Evolutionary conservation across 1,140 invertebrate genomes (phyloP).

Genomic region (Papilio polytes): DNA sequence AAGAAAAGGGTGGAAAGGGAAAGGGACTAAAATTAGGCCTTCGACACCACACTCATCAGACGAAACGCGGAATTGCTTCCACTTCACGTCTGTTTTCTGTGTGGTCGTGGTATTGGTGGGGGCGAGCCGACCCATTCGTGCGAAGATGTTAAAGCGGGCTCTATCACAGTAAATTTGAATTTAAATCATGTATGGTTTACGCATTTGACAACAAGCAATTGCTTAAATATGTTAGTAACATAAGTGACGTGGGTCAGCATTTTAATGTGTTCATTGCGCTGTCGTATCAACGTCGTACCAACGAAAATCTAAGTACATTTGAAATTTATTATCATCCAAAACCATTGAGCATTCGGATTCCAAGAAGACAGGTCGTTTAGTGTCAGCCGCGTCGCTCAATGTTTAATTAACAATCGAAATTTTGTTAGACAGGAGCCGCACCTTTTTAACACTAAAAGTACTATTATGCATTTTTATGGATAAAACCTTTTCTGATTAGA

Average conservation of each 20-base stretch:
- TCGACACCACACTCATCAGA: too few relatives aligned
- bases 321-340: neutral
- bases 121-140: too few relatives aligned
- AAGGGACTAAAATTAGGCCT: too few relatives aligned
- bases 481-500: neutral
- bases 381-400: too few relatives aligned
- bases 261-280: neutral
- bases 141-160: too few relatives aligned
- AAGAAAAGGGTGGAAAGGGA: too few relatives aligned
- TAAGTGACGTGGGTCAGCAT: neutral
- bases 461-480: too few relatives aligned
- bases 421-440: neutral
- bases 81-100: too few relatives aligned
- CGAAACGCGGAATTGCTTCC: too few relatives aligned
- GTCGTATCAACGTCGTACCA: neutral
- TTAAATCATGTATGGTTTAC: neutral
- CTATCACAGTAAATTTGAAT: too few relatives aligned
- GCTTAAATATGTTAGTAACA: neutral
- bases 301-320: conserved; percentile 1
- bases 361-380: neutral
- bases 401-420: conserved; percentile 23
- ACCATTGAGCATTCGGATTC: neutral
- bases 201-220: neutral
- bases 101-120: too few relatives aligned
- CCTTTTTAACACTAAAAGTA: neutral